Percentiles rank a stretch among this genome's conserved stretches.
These are phyloP conservation scores for Pygoscelis antarcticus DNA, from an alignment of 2,113 vertebrate species.

Conservation along the genomic window DNA sequence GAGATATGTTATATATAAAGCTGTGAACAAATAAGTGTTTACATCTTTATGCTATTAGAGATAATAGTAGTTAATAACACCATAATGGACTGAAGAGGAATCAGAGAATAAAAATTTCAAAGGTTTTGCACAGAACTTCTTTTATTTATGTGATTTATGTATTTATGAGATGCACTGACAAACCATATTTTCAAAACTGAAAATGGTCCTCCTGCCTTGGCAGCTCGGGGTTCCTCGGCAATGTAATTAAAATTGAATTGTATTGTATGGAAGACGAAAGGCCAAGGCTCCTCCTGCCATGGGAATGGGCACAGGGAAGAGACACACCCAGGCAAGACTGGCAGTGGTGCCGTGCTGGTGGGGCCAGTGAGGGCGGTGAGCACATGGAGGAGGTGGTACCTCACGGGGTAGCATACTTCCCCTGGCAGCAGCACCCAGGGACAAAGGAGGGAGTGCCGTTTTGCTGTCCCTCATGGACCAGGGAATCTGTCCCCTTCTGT, in stretches of 20 bases:
- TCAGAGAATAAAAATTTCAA: slow-evolving; percentile 35
- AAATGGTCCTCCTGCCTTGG: neutral
- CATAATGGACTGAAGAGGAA: slow-evolving; percentile 2
- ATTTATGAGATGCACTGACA: neutral
- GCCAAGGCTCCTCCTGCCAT: neutral
- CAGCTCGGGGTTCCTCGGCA: neutral
- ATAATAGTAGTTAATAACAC: neutral
- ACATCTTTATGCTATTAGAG: slow-evolving; percentile 41
- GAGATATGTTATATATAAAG: slow-evolving; percentile 7
- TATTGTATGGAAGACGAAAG: neutral
- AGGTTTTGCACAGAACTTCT: slow-evolving; percentile 37
- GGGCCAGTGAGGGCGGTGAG: neutral
- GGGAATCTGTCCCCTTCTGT: neutral
- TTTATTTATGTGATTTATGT: neutral
- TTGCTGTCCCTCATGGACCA: neutral
- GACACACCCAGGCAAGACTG: fast-evolving
- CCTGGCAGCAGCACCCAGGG: neutral
- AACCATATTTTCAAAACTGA: neutral
- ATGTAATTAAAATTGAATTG: neutral
- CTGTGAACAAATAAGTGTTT: slow-evolving; percentile 50
- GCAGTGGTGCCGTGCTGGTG: neutral
- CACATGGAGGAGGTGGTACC: neutral
- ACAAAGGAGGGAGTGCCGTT: neutral
- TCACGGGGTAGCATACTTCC: fast-evolving
- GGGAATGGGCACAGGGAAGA: neutral